Evolutionary conservation across 1,140 invertebrate species (phyloP).

Genomic region (Heliconius hermathena): DNA sequence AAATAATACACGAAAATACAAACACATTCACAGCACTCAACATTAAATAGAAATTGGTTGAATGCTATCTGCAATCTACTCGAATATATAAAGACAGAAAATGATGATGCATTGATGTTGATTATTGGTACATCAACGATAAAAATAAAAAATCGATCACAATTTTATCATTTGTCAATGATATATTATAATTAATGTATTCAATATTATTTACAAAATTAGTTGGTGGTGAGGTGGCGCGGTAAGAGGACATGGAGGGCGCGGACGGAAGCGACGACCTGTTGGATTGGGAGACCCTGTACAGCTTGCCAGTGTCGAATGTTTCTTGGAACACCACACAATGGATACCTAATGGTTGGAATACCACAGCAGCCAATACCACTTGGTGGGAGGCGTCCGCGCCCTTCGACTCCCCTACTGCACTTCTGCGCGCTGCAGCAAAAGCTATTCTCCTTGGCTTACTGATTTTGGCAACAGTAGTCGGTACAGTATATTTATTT

Average conservation of each 20-base stretch:
- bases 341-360: constrained; percentile 58
- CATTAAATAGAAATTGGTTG: not conserved
- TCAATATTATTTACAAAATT: not conserved
- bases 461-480: constrained; percentile 77
- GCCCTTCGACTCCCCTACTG: constrained; percentile 70
- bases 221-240: constrained; percentile 56
- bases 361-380: constrained; percentile 57
- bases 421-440: constrained; percentile 68
- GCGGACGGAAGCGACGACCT: constrained; percentile 66
- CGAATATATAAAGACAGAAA: not conserved
- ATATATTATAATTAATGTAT: not conserved
- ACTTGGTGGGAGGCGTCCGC: constrained; percentile 67
- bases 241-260: constrained; percentile 76
- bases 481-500: constrained; percentile 58
- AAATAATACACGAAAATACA: not conserved
- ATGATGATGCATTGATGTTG: not conserved
- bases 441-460: constrained; percentile 77
- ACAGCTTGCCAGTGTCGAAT: constrained; percentile 57
- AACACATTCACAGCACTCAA: not conserved
- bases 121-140: too few relatives aligned
- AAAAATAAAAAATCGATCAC: too few relatives aligned
- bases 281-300: constrained; percentile 70
- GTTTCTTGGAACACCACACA: constrained; percentile 59
- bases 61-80: not conserved
- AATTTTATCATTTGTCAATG: too few relatives aligned